Conservation (phyloP, 2,888 invertebrate genomes). For the Hybos culiciformis region DNA sequence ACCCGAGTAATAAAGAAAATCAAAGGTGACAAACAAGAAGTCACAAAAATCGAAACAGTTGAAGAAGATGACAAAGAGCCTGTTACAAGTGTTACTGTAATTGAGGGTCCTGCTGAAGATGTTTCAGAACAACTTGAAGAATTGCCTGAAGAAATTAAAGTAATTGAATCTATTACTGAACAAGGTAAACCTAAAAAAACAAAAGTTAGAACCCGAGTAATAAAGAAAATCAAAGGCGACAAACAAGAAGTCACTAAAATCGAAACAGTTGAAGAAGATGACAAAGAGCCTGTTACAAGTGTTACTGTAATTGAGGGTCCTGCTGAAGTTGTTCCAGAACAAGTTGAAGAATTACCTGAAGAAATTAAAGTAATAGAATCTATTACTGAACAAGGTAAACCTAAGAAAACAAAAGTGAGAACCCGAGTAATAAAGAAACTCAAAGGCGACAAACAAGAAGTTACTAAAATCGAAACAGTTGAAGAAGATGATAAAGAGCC, state of each 20-base stretch:
- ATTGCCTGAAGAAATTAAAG: conserved; percentile 25
- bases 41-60: conserved; percentile 27
- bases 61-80: conserved; percentile 25
- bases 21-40: conserved; percentile 20
- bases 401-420: conserved; percentile 24
- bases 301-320: conserved; percentile 23
- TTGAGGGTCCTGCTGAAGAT: conserved; percentile 14
- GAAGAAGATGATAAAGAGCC: conserved; percentile 33
- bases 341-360: conserved; percentile 25
- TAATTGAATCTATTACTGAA: conserved; percentile 15
- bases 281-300: conserved; percentile 24
- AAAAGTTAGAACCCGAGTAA: conserved; percentile 18
- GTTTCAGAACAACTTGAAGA: conserved; percentile 20
- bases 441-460: conserved; percentile 28
- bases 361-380: conserved; percentile 15
- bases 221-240: conserved; percentile 17
- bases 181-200: conserved; percentile 27
- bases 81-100: conserved; percentile 19
- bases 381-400: conserved; percentile 29
- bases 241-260: conserved; percentile 33
- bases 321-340: conserved; percentile 15
- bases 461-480: conserved; percentile 32
- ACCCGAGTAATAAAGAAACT: conserved; percentile 26
- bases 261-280: conserved; percentile 28
- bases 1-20: conserved; percentile 25